Base-by-base conservation (phyloP, 1,140 invertebrate species). In the Batillaria attramentaria region DNA sequence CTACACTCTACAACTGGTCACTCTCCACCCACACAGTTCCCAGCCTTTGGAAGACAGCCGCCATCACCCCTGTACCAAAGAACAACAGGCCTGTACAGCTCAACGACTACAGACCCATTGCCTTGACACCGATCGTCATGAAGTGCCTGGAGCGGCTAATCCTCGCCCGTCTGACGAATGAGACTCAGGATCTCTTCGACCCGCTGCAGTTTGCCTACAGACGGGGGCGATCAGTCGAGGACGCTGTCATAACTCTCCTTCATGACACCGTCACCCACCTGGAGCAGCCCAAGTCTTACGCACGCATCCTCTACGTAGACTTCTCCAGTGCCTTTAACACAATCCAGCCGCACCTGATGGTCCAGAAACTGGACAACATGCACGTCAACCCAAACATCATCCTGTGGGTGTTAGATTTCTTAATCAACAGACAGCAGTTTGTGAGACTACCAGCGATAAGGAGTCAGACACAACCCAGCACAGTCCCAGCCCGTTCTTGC, bases 261-360 rank as follows among this genome's bases (percentile, higher is more conserved):
- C 66, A 69, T 41, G 10, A 42, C 24, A 24, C 43, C 24, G 20
- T 31, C 10, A 16, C 41, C 6, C 66, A 69, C 24, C 66, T 69
- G 18, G 66, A 69, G 37, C 20, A 42, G 66, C 66, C 66, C 4
- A 69, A 69, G 31, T 37, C 66, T 16, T 69, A 69, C 39, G 39
- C 66, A 16, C 41, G 66, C 24, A n/a, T 69, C 39, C 66, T 69
- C 0, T 69, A 42, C 66, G 43, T 69, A 3, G 66, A 69, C 66
- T 69, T 69, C 37, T 37, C 31, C 31, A 73, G 43, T 20, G 28
- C 72, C 16, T 73, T 54, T 41, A 73, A 73, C 41, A 73, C 43
- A n/a, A 73, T 73, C 3, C 72, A 73, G 50, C 72, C 33, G 20
- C 72, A 73, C 31, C 43, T 73, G 18, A n/a, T 73, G 72, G 35